Base-by-base conservation (phyloP, 2,888 invertebrate genomes). In the Tetragonula carbonaria region DNA sequence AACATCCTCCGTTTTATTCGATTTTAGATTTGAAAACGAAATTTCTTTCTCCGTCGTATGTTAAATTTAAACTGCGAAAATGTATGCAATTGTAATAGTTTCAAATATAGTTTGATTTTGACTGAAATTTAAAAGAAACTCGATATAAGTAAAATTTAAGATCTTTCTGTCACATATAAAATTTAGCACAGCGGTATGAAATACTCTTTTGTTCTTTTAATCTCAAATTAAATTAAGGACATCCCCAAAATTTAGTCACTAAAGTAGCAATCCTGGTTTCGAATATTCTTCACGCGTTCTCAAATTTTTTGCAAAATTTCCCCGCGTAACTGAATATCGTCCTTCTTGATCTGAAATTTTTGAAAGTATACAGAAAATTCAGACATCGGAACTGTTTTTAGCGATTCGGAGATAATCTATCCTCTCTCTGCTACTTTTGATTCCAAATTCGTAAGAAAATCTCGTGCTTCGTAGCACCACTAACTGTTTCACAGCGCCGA, bases 131-230 rank as follows among this genome's bases (percentile, higher is more conserved):
- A 4, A 57, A n/a, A n/a, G 21, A 4, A 3, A 55, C 21, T 55
- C 55, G 4, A 13, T 57, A n/a, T 2, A 0, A 2, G 0, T 4
- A n/a, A 57, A 11, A 57, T 57, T 2, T 11, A 13, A 57, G 13
- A 45, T 45, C 45, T 38, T 38, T 38, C 38, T 55, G 21, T 2
- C 21, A 4, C 11, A 11, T n/a, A 13, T 57, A 14, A 14, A 45
- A 45, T 11, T 45, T n/a, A 57, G 14, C 57, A 13, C 13, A 45
- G 45, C 57, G 2, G 0, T n/a, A 2, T 14, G 5, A 57, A n/a
- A 57, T 1, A 0, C 5, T 4, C 2, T n/a, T 5, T n/a, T 57
- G 0, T 13, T 2, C n/a, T n/a, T 14, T n/a, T 2, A 14, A n/a
- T 14, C n/a, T 4, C 14, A 57, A 2, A 57, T 57, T n/a, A 57